Conservation (phyloP, 2,888 invertebrate species). For the Caenorhabditis uteleia region DNA sequence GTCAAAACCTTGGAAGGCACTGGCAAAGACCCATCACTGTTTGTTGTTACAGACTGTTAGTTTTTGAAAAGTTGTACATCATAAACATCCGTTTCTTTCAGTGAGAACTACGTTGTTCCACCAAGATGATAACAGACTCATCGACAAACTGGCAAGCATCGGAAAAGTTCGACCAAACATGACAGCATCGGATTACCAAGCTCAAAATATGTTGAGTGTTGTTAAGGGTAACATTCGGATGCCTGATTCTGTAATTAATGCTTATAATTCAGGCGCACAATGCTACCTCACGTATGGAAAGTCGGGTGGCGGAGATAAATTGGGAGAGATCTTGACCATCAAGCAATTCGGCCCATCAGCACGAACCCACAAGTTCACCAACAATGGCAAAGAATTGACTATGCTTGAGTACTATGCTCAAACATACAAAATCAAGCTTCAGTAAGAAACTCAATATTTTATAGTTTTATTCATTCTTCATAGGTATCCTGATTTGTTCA, state of each 20-base stretch:
- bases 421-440: too few species aligned
- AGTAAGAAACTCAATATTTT: too few species aligned
- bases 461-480: not conserved
- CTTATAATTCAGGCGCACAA: too few species aligned
- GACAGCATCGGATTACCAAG: not conserved
- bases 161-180: not conserved
- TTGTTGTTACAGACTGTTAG: slow-evolving; percentile 10
- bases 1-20: slow-evolving; percentile 13
- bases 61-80: too few species aligned
- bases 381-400: not conserved
- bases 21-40: slow-evolving; percentile 1
- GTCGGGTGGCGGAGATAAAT: not conserved
- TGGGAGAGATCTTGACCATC: slow-evolving; percentile 1
- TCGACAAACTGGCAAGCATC: not conserved
- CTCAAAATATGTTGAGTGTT: not conserved
- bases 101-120: slow-evolving; percentile 12
- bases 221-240: too few species aligned
- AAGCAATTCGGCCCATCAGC: slow-evolving; percentile 6
- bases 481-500: slow-evolving; percentile 6
- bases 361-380: not conserved
- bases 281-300: slow-evolving; percentile 7
- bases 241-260: too few species aligned
- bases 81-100: not conserved
- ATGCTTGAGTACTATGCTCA: not conserved
- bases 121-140: not conserved